phyloP scores from a whole-genome alignment of 2,888 invertebrate species.

The Ormyrus pomaceus region DNA sequence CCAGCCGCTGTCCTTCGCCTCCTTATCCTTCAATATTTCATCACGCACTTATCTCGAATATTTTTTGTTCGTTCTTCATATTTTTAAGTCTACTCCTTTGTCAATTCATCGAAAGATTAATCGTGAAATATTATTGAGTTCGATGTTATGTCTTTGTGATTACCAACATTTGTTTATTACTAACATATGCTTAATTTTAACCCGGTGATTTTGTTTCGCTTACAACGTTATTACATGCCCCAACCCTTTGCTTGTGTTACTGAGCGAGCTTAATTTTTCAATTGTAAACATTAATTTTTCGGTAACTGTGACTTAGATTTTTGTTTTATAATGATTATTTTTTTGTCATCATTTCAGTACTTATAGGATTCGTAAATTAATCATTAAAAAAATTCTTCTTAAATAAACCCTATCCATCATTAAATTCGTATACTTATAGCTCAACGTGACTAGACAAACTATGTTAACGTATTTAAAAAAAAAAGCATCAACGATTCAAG shows the following conservation, averaged over 20 bases:
- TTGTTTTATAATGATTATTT: constrained; percentile 17
- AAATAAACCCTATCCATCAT: constrained; percentile 5
- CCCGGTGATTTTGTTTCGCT: constrained; percentile 23
- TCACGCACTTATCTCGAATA: constrained; percentile 33
- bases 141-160: constrained; percentile 3
- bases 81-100: constrained; percentile 12
- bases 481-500: constrained; percentile 18
- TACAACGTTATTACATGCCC: constrained; percentile 16
- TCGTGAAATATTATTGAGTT: constrained; percentile 23
- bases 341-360: constrained; percentile 1
- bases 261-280: constrained; percentile 45
- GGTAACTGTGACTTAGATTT: constrained; percentile 23
- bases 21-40: constrained; percentile 46
- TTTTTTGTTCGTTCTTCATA: constrained; percentile 21
- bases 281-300: constrained; percentile 23
- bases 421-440: not conserved
- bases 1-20: constrained; percentile 61
- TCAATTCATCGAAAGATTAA: constrained; percentile 12
- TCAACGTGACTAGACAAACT: too few relatives aligned
- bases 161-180: constrained; percentile 16
- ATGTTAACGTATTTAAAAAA: too few relatives aligned
- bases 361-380: constrained; percentile 2
- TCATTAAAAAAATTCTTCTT: not conserved
- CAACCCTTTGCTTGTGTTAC: constrained; percentile 46
- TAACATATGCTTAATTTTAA: constrained; percentile 36